phyloP scores from a whole-genome alignment of 2,888 invertebrate genomes.

The Hypolimnas misippus region DNA sequence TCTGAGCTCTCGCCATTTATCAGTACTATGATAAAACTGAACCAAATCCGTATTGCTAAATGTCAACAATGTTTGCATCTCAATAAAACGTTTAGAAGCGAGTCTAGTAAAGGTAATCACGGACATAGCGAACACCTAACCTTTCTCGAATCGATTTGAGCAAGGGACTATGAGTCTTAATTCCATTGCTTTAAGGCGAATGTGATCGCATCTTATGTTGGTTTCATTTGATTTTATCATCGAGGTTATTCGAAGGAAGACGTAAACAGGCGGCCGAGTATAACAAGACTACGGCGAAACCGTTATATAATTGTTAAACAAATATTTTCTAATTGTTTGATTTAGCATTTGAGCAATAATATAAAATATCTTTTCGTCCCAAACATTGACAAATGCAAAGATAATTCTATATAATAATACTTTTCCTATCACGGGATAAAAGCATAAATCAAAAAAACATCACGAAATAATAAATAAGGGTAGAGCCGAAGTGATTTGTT shows the following conservation, averaged over 20 bases:
- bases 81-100: slow-evolving; percentile 23
- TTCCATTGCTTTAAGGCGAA: slow-evolving; percentile 13
- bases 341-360: neutral
- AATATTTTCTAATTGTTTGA: slow-evolving; percentile 14
- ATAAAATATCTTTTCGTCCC: neutral
- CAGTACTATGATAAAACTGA: neutral
- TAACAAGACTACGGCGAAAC: slow-evolving; percentile 13
- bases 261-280: slow-evolving; percentile 32
- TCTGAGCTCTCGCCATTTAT: neutral
- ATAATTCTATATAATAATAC: too few relatives aligned
- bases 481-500: too few relatives aligned
- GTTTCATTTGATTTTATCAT: slow-evolving; percentile 46
- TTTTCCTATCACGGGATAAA: too few relatives aligned
- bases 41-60: slow-evolving; percentile 27
- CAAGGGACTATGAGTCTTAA: slow-evolving; percentile 32
- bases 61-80: slow-evolving; percentile 29
- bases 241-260: slow-evolving; percentile 49
- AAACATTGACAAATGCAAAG: neutral
- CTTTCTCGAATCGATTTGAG: slow-evolving; percentile 13
- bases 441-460: too few relatives aligned
- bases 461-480: too few relatives aligned
- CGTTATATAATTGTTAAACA: slow-evolving; percentile 28
- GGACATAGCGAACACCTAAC: slow-evolving; percentile 27
- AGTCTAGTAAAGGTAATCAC: slow-evolving; percentile 32
- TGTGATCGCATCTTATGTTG: slow-evolving; percentile 21